Base-by-base conservation (phyloP, 2,888 invertebrate genomes). In the Drosophila acutilabella region DNA sequence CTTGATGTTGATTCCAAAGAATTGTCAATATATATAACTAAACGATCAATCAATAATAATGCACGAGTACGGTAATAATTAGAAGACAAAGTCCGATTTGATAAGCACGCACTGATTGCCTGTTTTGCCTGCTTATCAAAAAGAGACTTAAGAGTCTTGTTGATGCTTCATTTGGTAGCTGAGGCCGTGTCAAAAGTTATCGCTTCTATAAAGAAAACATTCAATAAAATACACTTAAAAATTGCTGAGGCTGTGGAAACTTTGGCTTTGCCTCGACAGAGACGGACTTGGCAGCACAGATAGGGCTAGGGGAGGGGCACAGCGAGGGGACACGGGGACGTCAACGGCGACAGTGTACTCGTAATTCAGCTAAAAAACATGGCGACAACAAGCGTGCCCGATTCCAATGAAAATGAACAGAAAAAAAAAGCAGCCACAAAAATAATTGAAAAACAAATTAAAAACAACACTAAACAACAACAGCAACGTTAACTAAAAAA, bases 361-460 rank as follows among this genome's bases (percentile, higher is more conserved):
- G 66, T 75, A 76, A 69, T 67, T 77, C 74, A 75, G 78, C 72
- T 67, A 78, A 78, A 74, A 81, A 87, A 71, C 87, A 84, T 89
- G 87, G 89, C 89, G 84, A 87, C 88, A 87, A 87, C 88, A 81
- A 89, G 88, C 87, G 84, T 74, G 79, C 78, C 71, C 71, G 78
- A 73, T 85, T 84, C 80, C 81, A 80, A 74, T 78, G 81, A 76
- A 85, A 26, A 26, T 26, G 26, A 26, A 23, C 2, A 26, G 26
- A 26, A 23, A 18, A 26, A 30, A 80, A 74, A 67, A 54, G 20
- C 66, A 80, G 75, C 78, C 88, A 87, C 78, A 82, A 77, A 83
- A 70, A 88, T 84, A 84, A 84, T 84, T 88, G 87, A 88, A 84
- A 84, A 88, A 84, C 88, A 84, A 88, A 84, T 86, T 86, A 80